These are phyloP conservation scores for Aurelia aurita DNA, from an alignment of 30 jellyfish, hydroid and myxozoan genomes.

Conservation along the genomic window DNA sequence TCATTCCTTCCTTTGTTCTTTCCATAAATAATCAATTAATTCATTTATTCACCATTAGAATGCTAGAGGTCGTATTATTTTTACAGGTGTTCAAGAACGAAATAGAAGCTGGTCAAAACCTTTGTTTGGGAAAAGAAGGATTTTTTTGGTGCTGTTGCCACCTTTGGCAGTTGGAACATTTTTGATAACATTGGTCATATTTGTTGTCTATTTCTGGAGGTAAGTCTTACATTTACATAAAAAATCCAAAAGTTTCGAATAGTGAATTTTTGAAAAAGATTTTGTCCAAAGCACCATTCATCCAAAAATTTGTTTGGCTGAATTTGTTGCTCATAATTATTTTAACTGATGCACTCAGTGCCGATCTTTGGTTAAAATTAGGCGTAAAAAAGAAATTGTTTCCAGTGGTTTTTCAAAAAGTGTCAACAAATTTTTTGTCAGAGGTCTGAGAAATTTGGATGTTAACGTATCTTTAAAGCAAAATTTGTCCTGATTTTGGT, in stretches of 20 bases:
- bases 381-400: no score
- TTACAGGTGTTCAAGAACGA: slow-evolving; percentile 20
- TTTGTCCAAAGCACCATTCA: no score
- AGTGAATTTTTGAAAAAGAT: neutral
- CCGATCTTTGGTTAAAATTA: no score
- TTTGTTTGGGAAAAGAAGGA: slow-evolving; percentile 52
- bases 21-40: no score
- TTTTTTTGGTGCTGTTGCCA: slow-evolving; percentile 53
- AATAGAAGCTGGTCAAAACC: slow-evolving; percentile 14
- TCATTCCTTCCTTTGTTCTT: no score
- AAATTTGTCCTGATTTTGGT: neutral
- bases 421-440: neutral
- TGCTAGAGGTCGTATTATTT: neutral
- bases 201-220: slow-evolving; percentile 63
- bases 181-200: slow-evolving; percentile 46
- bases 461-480: neutral
- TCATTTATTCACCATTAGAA: no score
- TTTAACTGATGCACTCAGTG: no score
- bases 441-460: neutral
- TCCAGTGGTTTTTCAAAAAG: no score
- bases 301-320: no score
- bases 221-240: neutral
- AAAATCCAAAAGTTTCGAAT: no score
- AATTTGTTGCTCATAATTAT: no score
- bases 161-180: slow-evolving; percentile 54